A percentile compares a stretch with the other conserved stretches of the same genome.
phyloP scores from a whole-genome alignment of 2,113 vertebrate species.

The Lethenteron camtschaticum region DNA sequence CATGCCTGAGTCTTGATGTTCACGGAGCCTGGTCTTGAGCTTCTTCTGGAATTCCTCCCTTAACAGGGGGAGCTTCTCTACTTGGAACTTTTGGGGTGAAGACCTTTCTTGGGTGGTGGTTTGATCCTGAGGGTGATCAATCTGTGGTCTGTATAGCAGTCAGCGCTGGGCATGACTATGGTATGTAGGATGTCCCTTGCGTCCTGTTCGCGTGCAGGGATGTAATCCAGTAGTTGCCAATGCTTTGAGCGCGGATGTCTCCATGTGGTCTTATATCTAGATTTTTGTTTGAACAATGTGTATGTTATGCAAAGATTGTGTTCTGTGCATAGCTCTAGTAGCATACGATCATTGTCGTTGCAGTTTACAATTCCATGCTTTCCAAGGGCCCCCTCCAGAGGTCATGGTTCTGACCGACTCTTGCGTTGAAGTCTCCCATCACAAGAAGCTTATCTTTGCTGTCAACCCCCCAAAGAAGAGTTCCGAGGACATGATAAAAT shows the following conservation, averaged over 20 bases:
- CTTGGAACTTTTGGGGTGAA: too few relatives aligned
- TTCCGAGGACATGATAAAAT: neutral
- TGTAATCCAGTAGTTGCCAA: conserved; percentile 2
- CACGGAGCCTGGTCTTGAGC: too few relatives aligned
- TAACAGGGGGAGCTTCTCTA: too few relatives aligned
- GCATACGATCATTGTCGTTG: neutral
- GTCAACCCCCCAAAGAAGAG: neutral
- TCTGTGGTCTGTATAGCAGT: too few relatives aligned
- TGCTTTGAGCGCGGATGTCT: neutral
- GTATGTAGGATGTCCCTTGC: too few relatives aligned
- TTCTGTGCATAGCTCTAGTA: neutral
- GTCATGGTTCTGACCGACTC: neutral
- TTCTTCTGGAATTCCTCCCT: too few relatives aligned
- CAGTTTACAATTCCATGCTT: neutral
- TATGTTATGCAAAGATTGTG: neutral
- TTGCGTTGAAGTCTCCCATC: neutral
- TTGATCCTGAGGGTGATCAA: too few relatives aligned
- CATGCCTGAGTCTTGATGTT: too few relatives aligned
- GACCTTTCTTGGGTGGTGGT: too few relatives aligned
- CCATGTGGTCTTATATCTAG: neutral
- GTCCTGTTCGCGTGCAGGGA: too few relatives aligned
- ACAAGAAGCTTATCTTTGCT: neutral
- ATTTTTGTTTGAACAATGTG: neutral
- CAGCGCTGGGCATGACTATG: too few relatives aligned
- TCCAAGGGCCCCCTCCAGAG: neutral